Evolutionary conservation across 2,888 invertebrate genomes (phyloP), one percentile per base, ranked within the genome.

Genomic region (Hypselothyrea guttata): DNA sequence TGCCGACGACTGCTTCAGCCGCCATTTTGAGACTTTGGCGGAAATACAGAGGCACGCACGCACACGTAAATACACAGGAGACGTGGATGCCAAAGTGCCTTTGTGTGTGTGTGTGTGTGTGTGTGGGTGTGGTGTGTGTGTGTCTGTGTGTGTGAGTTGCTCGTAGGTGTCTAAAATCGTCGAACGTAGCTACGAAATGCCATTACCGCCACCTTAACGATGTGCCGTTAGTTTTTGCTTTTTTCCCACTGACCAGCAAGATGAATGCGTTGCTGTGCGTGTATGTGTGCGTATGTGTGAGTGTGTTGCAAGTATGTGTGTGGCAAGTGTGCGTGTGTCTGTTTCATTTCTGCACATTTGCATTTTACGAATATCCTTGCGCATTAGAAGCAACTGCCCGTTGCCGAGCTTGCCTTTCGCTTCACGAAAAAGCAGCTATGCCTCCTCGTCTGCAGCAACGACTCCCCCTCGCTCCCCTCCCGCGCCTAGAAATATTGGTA

Each of bases 351-450:
- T 77, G 76, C 76, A 76, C 83, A 84, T 85, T 85, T 86, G 83
- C 85, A 85, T 85, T 85, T 84, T 83, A 76, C 86, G 85, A 83
- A 85, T 86, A 85, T 86, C 83, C 86, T 85, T 84, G 85, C 81
- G 84, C 85, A 86, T 85, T 85, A 85, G 84, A 83, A 73, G 69
- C 71, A 79, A 38, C 53, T 30, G 55, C 9, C 58, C 30, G 35
- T 22, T 40, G 40, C 48, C 65, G 49, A 63, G 52, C 56, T 57
- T 48, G 60, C 68, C 70, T 56, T 58, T 69, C 56, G 53, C 59
- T 53, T 45, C 57, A 67, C 62, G 62, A 49, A 55, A 71, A 58
- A 30, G 54, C 28, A 7, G n/a, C 37, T 37, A 13, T 16, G 9
- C 9, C 35, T 42, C 35, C 15, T 5, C 34, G 45, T 45, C 16